These are phyloP conservation scores for Leptinotarsa defecta DNA, from an alignment of 1,140 invertebrate species.

Conservation along the genomic window DNA sequence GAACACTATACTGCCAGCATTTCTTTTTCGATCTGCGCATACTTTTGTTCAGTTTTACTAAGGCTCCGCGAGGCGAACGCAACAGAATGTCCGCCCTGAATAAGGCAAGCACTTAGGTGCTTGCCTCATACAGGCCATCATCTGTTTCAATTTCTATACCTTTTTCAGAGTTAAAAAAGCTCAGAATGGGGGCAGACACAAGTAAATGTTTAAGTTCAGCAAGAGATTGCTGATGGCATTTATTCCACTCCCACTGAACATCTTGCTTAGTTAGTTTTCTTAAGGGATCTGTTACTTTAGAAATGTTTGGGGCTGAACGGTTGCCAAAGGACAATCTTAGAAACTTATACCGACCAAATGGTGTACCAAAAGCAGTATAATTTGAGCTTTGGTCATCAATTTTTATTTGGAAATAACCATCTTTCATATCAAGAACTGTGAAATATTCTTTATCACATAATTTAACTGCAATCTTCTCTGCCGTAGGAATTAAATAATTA, in stretches of 20 bases:
- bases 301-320: constrained; percentile 21
- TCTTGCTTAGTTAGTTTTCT: constrained; percentile 13
- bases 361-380: too few species aligned
- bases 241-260: constrained; percentile 18
- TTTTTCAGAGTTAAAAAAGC: constrained; percentile 43
- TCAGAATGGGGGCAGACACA: constrained; percentile 37
- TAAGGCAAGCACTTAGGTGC: constrained; percentile 48
- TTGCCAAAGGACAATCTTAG: too few species aligned
- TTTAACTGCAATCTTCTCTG: too few species aligned
- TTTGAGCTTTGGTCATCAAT: too few species aligned
- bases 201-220: constrained; percentile 13
- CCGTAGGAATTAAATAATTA: too few species aligned
- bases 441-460: background rate
- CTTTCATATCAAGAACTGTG: constrained; percentile 13
- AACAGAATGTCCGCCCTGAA: constrained; percentile 48
- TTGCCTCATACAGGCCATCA: too few species aligned
- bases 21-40: constrained; percentile 28
- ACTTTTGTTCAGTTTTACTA: constrained; percentile 51
- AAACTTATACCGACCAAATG: too few species aligned
- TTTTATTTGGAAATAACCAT: constrained; percentile 19
- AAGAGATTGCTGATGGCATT: background rate
- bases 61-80: constrained; percentile 49
- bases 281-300: constrained; percentile 23
- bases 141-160: constrained; percentile 49
- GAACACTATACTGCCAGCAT: background rate